Percentiles rank a stretch among this genome's conserved stretches.
Evolutionary conservation across 2,797 vertebrate species (phyloP).

Genomic region (Pangasius larnaudii): DNA sequence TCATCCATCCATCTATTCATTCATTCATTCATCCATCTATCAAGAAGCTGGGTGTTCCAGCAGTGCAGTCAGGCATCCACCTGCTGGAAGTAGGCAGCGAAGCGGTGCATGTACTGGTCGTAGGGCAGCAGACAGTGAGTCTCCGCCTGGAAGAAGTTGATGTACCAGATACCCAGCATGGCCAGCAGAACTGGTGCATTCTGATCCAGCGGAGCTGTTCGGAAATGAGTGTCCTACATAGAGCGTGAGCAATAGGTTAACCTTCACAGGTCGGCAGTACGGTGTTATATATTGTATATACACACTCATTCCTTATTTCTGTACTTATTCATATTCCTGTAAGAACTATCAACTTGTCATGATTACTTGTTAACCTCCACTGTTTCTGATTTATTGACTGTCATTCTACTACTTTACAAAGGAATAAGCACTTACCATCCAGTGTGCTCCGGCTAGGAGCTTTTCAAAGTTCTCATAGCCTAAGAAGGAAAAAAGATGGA

Average conservation of each 20-base stretch:
- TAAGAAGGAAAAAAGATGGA: slow-evolving; percentile 63
- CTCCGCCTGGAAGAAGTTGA: slow-evolving; percentile 92
- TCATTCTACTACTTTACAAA: neutral
- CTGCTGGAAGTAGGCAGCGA: slow-evolving; percentile 98
- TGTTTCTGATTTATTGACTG: neutral
- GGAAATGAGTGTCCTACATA: slow-evolving; percentile 91
- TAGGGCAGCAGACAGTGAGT: slow-evolving; percentile 94
- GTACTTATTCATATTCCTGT: neutral
- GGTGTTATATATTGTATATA: neutral
- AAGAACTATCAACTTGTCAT: neutral
- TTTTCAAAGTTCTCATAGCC: slow-evolving; percentile 95
- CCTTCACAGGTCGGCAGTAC: neutral
- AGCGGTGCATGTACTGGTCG: slow-evolving; percentile 97
- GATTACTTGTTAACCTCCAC: neutral
- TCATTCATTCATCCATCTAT: neutral
- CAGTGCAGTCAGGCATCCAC: slow-evolving; percentile 65
- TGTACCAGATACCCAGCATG: slow-evolving; percentile 94
- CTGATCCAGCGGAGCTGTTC: slow-evolving; percentile 84
- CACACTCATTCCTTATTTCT: neutral
- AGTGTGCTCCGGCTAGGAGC: slow-evolving; percentile 92
- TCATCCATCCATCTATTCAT: neutral
- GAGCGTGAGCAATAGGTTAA: neutral
- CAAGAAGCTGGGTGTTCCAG: neutral
- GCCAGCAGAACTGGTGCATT: slow-evolving; percentile 89
- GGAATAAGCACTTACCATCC: slow-evolving; percentile 84